Evolutionary conservation across 1,140 invertebrate species (phyloP), one percentile per base, ranked within the genome.

Genomic region (Bombus sylvicola): DNA sequence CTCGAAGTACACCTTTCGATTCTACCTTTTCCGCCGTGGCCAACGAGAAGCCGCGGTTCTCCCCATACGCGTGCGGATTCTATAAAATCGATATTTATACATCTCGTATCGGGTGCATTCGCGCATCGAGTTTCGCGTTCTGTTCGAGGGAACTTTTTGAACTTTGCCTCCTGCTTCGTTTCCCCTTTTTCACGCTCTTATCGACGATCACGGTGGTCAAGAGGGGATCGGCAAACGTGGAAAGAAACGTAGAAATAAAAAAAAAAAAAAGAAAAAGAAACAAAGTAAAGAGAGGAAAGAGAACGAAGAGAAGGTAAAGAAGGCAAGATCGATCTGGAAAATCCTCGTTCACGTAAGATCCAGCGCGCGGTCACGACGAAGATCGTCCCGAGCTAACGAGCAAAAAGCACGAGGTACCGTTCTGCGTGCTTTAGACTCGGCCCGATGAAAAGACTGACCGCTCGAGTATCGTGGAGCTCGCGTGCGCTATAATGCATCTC

Each of bases 391-490:
- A 78, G 78, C 71, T 85, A 85, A 85, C 84, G 84, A 85, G 84
- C 84, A 85, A 85, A 85, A 85, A 85, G 84, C 79, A 81, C 84
- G 84, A 74, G 84, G 59, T 85, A 85, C 84, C 84, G 84, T 85
- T 85, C 84, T 75, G 79, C 78, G 79, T 81, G 84, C 84, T 85
- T 81, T 81, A 74, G 79, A 68, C 78, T 75, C 43, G 62, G 37
- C 79, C 57, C 79, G 59, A 81, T 85, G 84, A 85, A 85, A 85
- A 81, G 78, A 81, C 84, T 85, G 84, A 85, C 84, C 78, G 71
- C 59, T 74, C 59, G 57, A 81, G 78, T 74, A 85, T 74, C 83
- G 78, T 59, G 43, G 4, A 62, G 71, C 37, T 85, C 77, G 78
- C 84, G 84, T 81, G 84, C 83, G 53, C 69, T 31, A 68, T 81